These are phyloP conservation scores for Laterallus jamaicensis DNA, from an alignment of 2,113 vertebrate genomes.

Conservation along the genomic window DNA sequence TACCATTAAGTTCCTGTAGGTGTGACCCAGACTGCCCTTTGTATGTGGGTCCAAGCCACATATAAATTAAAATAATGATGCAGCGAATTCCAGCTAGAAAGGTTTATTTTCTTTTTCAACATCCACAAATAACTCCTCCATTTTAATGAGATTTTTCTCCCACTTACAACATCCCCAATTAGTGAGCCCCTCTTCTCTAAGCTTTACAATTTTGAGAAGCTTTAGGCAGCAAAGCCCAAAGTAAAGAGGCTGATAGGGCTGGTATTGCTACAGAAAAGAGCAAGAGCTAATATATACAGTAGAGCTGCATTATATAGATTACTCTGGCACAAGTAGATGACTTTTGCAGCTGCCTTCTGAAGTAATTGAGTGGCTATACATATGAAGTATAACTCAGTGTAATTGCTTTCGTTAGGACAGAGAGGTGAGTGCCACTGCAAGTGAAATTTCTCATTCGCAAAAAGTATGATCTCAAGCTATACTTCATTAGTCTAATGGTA, in stretches of 20 bases:
- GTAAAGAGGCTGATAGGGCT: background rate
- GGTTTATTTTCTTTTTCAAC: background rate
- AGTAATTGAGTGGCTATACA: background rate
- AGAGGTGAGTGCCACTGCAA: background rate
- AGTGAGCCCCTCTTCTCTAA: background rate
- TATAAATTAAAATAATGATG: slow-evolving; percentile 10
- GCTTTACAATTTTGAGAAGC: background rate
- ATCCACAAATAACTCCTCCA: background rate
- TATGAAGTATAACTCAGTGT: background rate
- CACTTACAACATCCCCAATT: background rate
- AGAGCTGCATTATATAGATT: background rate
- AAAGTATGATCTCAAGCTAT: background rate
- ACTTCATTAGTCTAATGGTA: background rate
- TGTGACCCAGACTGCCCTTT: background rate
- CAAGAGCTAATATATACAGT: background rate
- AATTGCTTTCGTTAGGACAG: background rate
- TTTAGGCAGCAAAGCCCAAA: background rate
- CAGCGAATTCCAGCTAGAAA: background rate
- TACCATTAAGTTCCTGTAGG: background rate
- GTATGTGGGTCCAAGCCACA: background rate
- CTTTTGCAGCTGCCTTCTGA: background rate
- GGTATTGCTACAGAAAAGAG: background rate
- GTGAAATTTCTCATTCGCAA: background rate
- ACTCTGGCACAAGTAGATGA: background rate
- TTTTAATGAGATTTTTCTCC: background rate